Percentiles rank a stretch among this genome's conserved stretches.
These are phyloP conservation scores for Paragorgia papillata DNA, from an alignment of 92 coral and sea anemone genomes.

Conservation along the genomic window DNA sequence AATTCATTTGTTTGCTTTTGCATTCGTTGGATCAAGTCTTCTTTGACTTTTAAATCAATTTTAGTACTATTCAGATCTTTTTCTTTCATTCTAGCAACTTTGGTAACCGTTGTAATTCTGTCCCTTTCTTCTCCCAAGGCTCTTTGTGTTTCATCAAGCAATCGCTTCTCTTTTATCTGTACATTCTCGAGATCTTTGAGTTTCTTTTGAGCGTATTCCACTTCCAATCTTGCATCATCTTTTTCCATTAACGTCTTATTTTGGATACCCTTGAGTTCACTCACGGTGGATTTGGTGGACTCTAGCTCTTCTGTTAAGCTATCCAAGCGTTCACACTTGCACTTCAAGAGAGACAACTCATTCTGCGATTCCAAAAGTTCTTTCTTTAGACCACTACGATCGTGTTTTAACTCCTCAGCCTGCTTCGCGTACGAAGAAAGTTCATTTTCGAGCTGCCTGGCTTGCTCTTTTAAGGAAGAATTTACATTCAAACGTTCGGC, in stretches of 20 bases:
- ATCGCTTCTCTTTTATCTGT: neutral
- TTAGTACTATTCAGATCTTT: slow-evolving; percentile 16
- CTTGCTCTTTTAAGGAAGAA: slow-evolving; percentile 9
- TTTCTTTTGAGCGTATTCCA: slow-evolving; percentile 12
- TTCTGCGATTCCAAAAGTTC: slow-evolving; percentile 17
- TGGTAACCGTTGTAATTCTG: slow-evolving; percentile 30
- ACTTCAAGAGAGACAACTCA: neutral
- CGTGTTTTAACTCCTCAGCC: slow-evolving; percentile 3
- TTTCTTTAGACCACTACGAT: slow-evolving; percentile 6
- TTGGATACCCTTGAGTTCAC: slow-evolving; percentile 4
- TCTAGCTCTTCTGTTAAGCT: slow-evolving; percentile 4
- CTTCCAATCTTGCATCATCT: neutral
- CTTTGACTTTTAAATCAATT: slow-evolving; percentile 11
- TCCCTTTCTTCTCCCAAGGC: slow-evolving; percentile 23
- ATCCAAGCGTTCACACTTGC: slow-evolving; percentile 8
- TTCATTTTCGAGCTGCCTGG: neutral
- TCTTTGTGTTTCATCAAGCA: slow-evolving; percentile 6
- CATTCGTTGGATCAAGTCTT: slow-evolving; percentile 15
- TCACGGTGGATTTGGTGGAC: neutral
- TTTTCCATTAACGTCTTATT: slow-evolving; percentile 3
- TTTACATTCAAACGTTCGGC: neutral
- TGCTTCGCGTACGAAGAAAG: slow-evolving; percentile 3
- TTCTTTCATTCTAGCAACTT: slow-evolving; percentile 33
- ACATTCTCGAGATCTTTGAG: neutral
- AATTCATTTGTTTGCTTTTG: neutral